Percentiles rank a stretch among this genome's conserved stretches.
Evolutionary conservation across 2,888 invertebrate genomes (phyloP).

Genomic region (Troides aeacus): DNA sequence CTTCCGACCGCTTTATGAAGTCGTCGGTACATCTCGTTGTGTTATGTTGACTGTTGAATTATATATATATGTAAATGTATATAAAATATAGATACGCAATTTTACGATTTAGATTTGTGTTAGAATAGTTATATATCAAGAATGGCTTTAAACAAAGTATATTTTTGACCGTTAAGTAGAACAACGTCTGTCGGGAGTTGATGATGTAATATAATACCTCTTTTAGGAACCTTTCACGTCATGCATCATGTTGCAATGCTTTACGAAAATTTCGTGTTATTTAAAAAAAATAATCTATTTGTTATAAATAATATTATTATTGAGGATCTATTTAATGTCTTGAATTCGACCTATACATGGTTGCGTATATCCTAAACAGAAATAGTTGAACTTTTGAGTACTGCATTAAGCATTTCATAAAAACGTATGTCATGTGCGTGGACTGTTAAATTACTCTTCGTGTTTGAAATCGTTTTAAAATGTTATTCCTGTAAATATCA

Average conservation of each 20-base stretch:
- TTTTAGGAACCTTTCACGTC: not conserved
- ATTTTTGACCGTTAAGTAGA: not conserved
- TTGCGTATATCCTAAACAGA: not conserved
- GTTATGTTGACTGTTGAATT: too few species aligned
- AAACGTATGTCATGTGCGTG: not conserved
- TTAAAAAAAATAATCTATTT: not conserved
- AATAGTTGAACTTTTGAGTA: not conserved
- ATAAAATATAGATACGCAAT: too few species aligned
- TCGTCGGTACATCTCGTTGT: too few species aligned
- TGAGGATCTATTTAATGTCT: not conserved
- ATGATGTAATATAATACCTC: constrained; percentile 2
- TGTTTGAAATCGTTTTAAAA: too few species aligned
- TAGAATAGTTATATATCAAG: not conserved
- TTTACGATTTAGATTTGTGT: too few species aligned
- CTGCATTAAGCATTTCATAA: not conserved
- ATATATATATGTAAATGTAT: too few species aligned
- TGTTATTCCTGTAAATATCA: too few species aligned
- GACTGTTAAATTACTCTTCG: too few species aligned
- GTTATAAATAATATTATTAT: too few species aligned
- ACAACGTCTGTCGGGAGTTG: not conserved
- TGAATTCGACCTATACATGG: too few species aligned
- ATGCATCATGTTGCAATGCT: not conserved
- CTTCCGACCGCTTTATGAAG: too few species aligned
- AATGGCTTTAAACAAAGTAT: not conserved
- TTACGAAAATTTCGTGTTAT: not conserved